These are phyloP conservation scores for Nothobranchius kuhntae DNA, from an alignment of 2,113 vertebrate species.

Conservation along the genomic window DNA sequence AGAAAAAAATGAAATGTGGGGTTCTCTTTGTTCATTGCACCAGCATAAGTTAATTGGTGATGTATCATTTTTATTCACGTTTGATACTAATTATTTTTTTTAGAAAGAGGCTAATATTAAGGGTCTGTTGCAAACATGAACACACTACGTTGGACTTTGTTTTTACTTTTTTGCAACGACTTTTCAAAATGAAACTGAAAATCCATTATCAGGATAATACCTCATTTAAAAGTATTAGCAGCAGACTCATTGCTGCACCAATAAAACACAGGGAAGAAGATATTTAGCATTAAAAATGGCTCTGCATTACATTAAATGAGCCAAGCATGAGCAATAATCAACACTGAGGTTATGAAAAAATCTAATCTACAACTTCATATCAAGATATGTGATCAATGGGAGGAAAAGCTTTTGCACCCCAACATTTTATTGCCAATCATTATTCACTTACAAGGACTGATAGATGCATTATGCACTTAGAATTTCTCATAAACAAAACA, in stretches of 20 bases:
- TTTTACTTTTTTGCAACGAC: too few species aligned
- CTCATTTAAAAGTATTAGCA: slow-evolving; percentile 59
- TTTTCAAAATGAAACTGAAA: slow-evolving; percentile 22
- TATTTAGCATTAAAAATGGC: slow-evolving; percentile 56
- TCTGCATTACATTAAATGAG: slow-evolving; percentile 70
- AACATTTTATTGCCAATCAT: slow-evolving; percentile 55
- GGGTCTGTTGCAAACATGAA: background rate
- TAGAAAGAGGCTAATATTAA: background rate
- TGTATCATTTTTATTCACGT: background rate
- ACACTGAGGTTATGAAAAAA: slow-evolving; percentile 28
- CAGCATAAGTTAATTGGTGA: too few species aligned
- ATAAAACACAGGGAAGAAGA: slow-evolving; percentile 68
- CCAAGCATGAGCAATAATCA: slow-evolving; percentile 74
- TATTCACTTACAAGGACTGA: slow-evolving; percentile 56
- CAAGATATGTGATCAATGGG: slow-evolving; percentile 59
- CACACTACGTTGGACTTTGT: background rate
- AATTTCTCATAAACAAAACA: slow-evolving; percentile 39
- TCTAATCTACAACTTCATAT: slow-evolving; percentile 47
- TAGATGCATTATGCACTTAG: slow-evolving; percentile 25
- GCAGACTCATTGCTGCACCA: slow-evolving; percentile 63
- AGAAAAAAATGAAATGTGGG: too few species aligned
- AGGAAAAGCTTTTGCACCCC: slow-evolving; percentile 39
- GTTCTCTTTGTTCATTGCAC: too few species aligned
- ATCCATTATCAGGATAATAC: slow-evolving; percentile 45
- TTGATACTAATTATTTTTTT: background rate